A percentile compares a stretch with the other conserved stretches of the same genome.
These are phyloP conservation scores for Cydia splendana DNA, from an alignment of 1,140 invertebrate genomes.

Conservation along the genomic window DNA sequence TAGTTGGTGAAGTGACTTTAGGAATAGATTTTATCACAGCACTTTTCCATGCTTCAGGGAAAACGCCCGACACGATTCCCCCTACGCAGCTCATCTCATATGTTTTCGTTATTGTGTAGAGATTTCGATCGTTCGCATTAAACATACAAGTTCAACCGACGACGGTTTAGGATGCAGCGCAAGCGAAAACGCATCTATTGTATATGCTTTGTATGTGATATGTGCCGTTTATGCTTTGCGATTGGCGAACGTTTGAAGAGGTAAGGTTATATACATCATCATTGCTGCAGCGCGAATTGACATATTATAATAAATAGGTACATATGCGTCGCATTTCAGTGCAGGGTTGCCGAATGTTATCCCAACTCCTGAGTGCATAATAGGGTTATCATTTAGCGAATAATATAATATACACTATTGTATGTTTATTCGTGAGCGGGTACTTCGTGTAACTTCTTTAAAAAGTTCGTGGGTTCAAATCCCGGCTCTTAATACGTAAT, in stretches of 20 bases:
- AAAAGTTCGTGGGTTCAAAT: no score
- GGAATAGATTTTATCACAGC: no score
- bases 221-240: not conserved
- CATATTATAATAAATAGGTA: conserved; percentile 23
- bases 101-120: not conserved
- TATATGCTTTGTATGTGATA: not conserved
- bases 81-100: not conserved
- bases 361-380: not conserved
- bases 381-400: no score
- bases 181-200: not conserved
- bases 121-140: not conserved
- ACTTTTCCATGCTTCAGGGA: no score
- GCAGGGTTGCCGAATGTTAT: not conserved
- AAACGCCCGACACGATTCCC: no score
- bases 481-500: no score
- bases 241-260: not conserved
- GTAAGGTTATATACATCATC: conserved; percentile 27
- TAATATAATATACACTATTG: no score
- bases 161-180: not conserved
- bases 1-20: no score
- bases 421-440: no score
- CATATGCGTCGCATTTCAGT: conserved; percentile 2
- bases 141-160: not conserved
- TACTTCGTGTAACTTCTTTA: no score
- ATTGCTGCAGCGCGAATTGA: conserved; percentile 24